Evolutionary conservation across 2,888 invertebrate genomes (phyloP), one percentile per base, ranked within the genome.

Genomic region (Amblyteles armatorius): DNA sequence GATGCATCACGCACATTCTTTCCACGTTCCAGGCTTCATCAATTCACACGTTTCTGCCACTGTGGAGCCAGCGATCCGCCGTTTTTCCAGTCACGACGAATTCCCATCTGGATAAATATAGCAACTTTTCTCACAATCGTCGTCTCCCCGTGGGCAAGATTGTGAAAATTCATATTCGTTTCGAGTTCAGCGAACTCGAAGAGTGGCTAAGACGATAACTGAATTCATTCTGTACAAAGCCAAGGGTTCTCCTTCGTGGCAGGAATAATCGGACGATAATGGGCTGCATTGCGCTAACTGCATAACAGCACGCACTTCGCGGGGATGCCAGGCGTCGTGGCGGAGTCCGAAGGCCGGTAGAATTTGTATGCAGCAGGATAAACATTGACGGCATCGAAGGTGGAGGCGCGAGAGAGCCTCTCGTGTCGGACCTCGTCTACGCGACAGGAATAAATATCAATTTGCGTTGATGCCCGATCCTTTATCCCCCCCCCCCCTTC

Each of bases 381-480:
- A 87, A 79, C 79, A 86, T 83, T 85, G 79, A 86, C 74, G 60
- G 72, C 67, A 67, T 77, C 65, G 72, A 40, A 72, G 60, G 65
- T 68, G 69, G 76, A 79, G 81, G 76, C 81, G 86, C 82, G 83
- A 87, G 83, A 71, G 83, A 86, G 85, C 40, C 82, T 76, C 73
- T 76, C 65, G 68, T 74, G 52, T 60, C 79, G 63, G 83, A 65
- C 67, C 67, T 81, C 85, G 78, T 33, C 78, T 73, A 85, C 83
- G 85, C 86, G 87, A 73, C 81, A 68, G 80, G 87, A 88, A 85
- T 87, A 87, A 83, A 87, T 87, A 87, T 83, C 81, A 83, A 82
- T 85, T 77, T 82, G 76, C 67, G 40, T 74, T 68, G 73, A n/a
- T 73, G 55, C 29, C 72, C 65, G 82, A 71, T 69, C 19, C 55